Evolutionary conservation across 2,797 vertebrate species (phyloP), one percentile per base, ranked within the genome.

Genomic region (Karalla daura): DNA sequence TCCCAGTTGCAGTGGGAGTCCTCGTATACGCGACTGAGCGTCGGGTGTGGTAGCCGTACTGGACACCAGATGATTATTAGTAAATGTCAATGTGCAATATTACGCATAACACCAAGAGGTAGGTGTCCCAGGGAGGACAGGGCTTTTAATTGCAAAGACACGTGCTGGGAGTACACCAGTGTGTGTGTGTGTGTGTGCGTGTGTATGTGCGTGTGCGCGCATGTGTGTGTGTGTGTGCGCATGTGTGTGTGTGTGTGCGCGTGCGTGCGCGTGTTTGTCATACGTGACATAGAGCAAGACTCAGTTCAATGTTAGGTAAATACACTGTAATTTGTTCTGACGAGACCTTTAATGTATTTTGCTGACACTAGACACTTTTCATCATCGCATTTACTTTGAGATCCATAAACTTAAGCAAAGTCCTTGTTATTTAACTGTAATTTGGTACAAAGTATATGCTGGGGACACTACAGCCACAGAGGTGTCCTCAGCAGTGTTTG

Each of bases 81-180:
- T 80, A 49, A 55, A 37, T 61, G 60, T 63, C 78, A 74, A 80
- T 85, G 91, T 93, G 91, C 91, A 92, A 93, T 93, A 93, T 85
- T 81, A 78, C 70, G 76, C 70, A 83, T 68, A 65, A 80, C 63
- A 63, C 32, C 60, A 55, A 79, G 70, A 58, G 67, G 70, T 60
- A 32, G 41, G 54, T 74, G 68, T 67, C 75, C 50, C n/a, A 30
- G 40, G 12, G 63, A 70, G 61, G 61, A 63, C 51, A 35, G 40
- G 49, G 55, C 56, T 64, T 69, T 68, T 66, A 15, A 64, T 61
- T 76, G 78, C 36, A 72, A 63, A 73, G 35, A 70, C 44, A 28
- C 59, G 73, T 78, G 65, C 70, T 76, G 78, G 64, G 63, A 56
- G 64, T 63, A 25, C 40, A 72, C 71, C 70, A 62, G 52, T 63